Evolutionary conservation across 2,113 vertebrate species (phyloP).

Genomic region (Caretta caretta): DNA sequence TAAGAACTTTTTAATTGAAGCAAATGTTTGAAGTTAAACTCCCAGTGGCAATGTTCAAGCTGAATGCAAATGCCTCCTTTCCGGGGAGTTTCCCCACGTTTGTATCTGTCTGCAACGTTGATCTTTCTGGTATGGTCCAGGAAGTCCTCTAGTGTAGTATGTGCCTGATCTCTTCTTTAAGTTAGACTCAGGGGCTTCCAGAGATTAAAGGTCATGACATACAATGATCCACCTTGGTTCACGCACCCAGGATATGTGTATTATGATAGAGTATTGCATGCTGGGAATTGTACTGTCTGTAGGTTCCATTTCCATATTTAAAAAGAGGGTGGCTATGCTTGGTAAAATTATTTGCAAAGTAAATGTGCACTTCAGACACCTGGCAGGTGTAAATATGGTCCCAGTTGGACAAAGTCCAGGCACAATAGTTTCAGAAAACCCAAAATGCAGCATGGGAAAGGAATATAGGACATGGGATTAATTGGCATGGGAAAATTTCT

Average conservation of each 20-base stretch:
- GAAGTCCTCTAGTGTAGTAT: neutral
- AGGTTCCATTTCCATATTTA: neutral
- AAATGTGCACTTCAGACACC: neutral
- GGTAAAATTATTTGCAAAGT: accelerated
- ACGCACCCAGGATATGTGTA: neutral
- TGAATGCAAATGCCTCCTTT: neutral
- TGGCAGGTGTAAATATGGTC: neutral
- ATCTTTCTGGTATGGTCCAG: neutral
- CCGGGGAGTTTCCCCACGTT: neutral
- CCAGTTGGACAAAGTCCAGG: neutral
- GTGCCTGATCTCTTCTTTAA: neutral
- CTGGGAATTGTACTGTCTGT: neutral
- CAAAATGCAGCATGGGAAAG: neutral
- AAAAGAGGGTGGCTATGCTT: neutral
- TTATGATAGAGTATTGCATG: neutral
- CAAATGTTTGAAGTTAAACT: neutral
- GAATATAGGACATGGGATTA: neutral
- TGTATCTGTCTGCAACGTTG: neutral
- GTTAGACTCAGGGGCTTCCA: neutral
- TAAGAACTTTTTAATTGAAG: neutral
- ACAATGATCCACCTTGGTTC: neutral
- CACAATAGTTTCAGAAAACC: neutral
- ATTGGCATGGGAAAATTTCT: neutral
- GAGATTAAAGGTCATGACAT: neutral
- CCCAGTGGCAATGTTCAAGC: neutral